Percentiles rank a stretch among this genome's conserved stretches.
Conservation (phyloP, 2,113 vertebrate species). For the Xenopus borealis region DNA sequence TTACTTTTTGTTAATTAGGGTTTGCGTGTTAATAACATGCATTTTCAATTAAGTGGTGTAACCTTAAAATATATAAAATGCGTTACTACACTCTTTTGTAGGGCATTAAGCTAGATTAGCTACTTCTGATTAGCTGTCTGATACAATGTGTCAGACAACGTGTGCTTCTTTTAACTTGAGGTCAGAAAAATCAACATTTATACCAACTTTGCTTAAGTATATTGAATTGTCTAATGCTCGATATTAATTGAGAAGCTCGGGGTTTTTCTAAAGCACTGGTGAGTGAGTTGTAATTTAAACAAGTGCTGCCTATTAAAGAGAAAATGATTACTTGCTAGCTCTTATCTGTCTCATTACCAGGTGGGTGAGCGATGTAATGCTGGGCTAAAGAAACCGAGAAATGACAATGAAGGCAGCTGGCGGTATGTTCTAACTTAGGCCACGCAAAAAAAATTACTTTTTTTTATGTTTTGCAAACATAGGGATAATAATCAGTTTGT, state of each 20-base stretch:
- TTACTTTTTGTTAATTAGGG: slow-evolving; percentile 69
- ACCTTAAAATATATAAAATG: slow-evolving; percentile 73
- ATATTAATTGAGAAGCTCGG: slow-evolving; percentile 70
- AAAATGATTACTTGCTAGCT: slow-evolving; percentile 3
- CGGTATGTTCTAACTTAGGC: not conserved
- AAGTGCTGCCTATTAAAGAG: slow-evolving; percentile 8
- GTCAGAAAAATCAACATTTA: slow-evolving; percentile 70
- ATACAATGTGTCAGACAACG: not conserved
- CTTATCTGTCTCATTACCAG: slow-evolving; percentile 4
- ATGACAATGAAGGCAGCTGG: not conserved
- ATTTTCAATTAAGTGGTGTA: slow-evolving; percentile 72
- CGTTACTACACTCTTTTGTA: slow-evolving; percentile 49
- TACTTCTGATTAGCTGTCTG: slow-evolving; percentile 48
- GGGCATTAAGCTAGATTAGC: slow-evolving; percentile 61
- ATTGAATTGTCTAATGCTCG: slow-evolving; percentile 77
- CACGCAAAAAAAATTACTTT: no score
- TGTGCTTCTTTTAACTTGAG: slow-evolving; percentile 55
- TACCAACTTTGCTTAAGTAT: slow-evolving; percentile 78
- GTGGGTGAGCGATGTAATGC: not conserved
- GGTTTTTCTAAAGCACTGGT: slow-evolving; percentile 62
- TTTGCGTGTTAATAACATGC: slow-evolving; percentile 65
- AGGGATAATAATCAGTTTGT: no score
- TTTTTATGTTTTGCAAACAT: no score
- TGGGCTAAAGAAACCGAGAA: not conserved
- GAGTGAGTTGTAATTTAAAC: slow-evolving; percentile 59